A percentile compares a stretch with the other conserved stretches of the same genome.
These are phyloP conservation scores for Hesperia comma DNA, from an alignment of 2,888 invertebrate species.

Conservation along the genomic window DNA sequence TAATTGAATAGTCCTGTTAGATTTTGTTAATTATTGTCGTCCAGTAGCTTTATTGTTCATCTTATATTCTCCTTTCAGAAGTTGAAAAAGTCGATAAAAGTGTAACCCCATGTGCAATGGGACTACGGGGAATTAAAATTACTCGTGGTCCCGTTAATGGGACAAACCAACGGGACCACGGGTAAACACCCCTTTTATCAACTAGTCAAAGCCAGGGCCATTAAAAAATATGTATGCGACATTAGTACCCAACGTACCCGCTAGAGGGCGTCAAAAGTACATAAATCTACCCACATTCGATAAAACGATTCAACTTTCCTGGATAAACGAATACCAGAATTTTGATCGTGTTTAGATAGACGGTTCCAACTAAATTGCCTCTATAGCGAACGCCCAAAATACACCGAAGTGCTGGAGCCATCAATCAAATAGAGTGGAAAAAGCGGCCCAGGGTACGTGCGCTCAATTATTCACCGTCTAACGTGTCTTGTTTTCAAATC, in stretches of 20 bases:
- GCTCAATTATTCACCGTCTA: constrained; percentile 30
- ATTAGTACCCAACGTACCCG: not conserved
- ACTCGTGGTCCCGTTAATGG: too few relatives aligned
- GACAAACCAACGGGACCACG: too few relatives aligned
- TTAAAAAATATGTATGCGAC: too few relatives aligned
- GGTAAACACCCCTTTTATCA: too few relatives aligned
- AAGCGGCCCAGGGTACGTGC: constrained; percentile 22
- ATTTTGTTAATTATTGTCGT: too few relatives aligned
- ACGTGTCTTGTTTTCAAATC: constrained; percentile 34
- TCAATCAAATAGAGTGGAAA: constrained; percentile 35
- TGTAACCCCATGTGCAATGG: too few relatives aligned
- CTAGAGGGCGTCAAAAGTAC: not conserved
- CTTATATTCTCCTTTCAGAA: too few relatives aligned
- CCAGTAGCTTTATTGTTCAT: too few relatives aligned
- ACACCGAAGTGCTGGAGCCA: constrained; percentile 13
- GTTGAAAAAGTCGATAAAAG: too few relatives aligned
- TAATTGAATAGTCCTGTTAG: too few relatives aligned
- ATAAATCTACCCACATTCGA: not conserved
- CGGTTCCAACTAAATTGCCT: constrained; percentile 4
- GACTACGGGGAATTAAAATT: too few relatives aligned
- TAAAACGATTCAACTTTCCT: not conserved
- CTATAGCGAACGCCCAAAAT: not conserved
- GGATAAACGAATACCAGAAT: not conserved
- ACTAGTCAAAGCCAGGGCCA: too few relatives aligned
- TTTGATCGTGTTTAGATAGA: not conserved